These are phyloP conservation scores for Andrena bucephala DNA, from an alignment of 2,888 invertebrate species.

Conservation along the genomic window DNA sequence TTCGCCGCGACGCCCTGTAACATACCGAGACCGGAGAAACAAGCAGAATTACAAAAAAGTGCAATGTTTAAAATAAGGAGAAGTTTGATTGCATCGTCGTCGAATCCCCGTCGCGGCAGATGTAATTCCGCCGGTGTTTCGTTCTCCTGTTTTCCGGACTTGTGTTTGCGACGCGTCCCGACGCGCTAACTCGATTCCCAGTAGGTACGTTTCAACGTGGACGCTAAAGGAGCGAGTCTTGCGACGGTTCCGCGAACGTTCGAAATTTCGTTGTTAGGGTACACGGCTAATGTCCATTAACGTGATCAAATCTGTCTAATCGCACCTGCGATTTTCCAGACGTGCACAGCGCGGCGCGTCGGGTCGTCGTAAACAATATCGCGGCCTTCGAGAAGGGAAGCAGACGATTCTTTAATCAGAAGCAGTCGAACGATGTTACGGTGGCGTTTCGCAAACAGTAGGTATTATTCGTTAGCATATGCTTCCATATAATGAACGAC, in stretches of 20 bases:
- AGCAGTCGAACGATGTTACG: neutral
- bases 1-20: neutral
- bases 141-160: no score
- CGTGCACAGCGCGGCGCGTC: slow-evolving; percentile 4
- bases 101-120: no score
- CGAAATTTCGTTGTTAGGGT: slow-evolving; percentile 37
- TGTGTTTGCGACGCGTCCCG: neutral
- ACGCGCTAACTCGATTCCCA: slow-evolving; percentile 19
- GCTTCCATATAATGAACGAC: no score
- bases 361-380: slow-evolving; percentile 4
- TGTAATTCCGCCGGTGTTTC: no score
- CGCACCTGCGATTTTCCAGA: slow-evolving; percentile 58
- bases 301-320: slow-evolving; percentile 42
- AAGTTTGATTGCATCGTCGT: no score
- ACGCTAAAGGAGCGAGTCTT: neutral
- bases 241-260: neutral
- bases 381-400: neutral
- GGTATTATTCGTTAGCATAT: neutral
- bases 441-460: neutral
- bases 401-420: neutral
- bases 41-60: no score
- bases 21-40: neutral
- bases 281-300: slow-evolving; percentile 31
- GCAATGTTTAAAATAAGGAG: no score
- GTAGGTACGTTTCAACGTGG: slow-evolving; percentile 3